Conservation (phyloP, 2,888 invertebrate species). For the Brachylomia viminalis region DNA sequence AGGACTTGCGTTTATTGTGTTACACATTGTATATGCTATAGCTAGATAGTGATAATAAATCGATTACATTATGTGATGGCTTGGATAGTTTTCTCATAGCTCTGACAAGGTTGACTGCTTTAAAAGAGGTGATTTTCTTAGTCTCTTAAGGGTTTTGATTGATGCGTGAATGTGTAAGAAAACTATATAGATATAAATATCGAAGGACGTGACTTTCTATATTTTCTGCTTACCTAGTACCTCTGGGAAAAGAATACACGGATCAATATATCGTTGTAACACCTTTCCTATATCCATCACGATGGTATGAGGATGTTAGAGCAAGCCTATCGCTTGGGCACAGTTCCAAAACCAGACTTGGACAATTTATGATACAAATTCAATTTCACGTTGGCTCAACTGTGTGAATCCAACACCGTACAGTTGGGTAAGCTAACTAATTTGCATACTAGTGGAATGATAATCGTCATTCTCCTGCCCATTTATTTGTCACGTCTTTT, state of each 20-base stretch:
- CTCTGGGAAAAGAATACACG: neutral
- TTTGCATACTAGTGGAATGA: too few species aligned
- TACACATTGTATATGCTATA: too few species aligned
- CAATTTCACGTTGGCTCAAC: constrained; percentile 47
- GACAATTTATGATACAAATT: constrained; percentile 30
- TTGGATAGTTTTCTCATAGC: neutral
- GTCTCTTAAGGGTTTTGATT: neutral
- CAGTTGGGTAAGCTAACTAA: neutral
- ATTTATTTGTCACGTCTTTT: too few species aligned
- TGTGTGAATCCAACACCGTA: constrained; percentile 18
- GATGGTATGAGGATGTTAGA: constrained; percentile 9
- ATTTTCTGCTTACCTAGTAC: neutral
- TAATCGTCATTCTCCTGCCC: too few species aligned
- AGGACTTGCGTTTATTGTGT: too few species aligned
- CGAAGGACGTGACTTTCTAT: neutral
- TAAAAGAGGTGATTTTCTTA: neutral
- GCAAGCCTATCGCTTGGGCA: constrained; percentile 35
- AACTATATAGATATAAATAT: neutral
- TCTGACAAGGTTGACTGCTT: neutral
- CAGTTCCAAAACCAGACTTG: constrained; percentile 34
- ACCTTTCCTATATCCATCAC: neutral
- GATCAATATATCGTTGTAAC: neutral
- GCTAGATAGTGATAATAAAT: neutral
- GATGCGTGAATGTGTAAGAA: neutral
- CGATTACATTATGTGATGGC: neutral